Base-by-base conservation (phyloP, 2,888 invertebrate genomes). In the Suillia variegata region DNA sequence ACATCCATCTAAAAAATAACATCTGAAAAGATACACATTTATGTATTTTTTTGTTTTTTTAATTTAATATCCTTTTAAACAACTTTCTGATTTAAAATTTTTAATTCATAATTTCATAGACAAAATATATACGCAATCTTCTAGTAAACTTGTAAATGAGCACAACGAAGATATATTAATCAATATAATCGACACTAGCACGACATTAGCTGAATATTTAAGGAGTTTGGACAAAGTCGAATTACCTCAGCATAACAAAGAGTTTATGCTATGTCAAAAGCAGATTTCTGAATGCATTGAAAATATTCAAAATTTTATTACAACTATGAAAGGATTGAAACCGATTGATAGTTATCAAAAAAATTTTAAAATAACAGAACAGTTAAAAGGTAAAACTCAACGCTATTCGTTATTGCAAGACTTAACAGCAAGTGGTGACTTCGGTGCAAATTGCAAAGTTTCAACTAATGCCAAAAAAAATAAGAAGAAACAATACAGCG, bases 51-150 rank as follows among this genome's bases (percentile, higher is more conserved):
- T n/a, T n/a, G n/a, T n/a, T n/a, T n/a, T n/a, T n/a, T n/a, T n/a
- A n/a, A n/a, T n/a, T n/a, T n/a, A n/a, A 13, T 38, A 38, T 38
- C n/a, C n/a, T n/a, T 38, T 13, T 8, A 13, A 13, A 5, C 38
- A 38, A 12, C 6, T 8, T 13, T 38, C n/a, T 38, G 4, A 13
- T 38, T 50, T 34, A 22, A 48, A 38, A 24, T 51, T 56, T 13
- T 56, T 54, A 51, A 54, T 58, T 58, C 50, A 45, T 22, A 26
- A 53, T 54, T 58, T 56, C 58, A 42, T 61, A 61, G 61, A 54
- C 54, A 52, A 61, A 42, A 31, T 58, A 33, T 55, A 20, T 33
- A 26, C 26, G 31, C 50, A 50, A 31, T 22, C 50, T n/a, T 12
- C 33, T 22, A 8, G 24, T n/a, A 56, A 33, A 13, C 20, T 21